phyloP scores from a whole-genome alignment of 2,888 invertebrate species.

The Acleris holmiana region DNA sequence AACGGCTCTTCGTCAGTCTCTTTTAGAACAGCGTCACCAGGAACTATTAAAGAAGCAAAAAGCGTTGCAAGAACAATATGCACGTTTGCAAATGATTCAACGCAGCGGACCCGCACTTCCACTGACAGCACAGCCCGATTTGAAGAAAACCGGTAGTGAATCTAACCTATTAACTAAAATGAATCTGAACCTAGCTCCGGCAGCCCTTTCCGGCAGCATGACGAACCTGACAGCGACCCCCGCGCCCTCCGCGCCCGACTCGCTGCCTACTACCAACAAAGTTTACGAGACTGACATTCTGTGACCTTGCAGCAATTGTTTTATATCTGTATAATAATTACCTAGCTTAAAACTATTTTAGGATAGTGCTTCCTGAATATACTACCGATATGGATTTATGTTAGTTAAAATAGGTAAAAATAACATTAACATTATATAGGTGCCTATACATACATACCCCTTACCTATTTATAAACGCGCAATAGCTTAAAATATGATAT shows the following conservation, averaged over 20 bases:
- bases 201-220: constrained; percentile 71
- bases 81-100: constrained; percentile 94
- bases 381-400: constrained; percentile 7
- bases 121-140: constrained; percentile 85
- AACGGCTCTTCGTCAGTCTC: constrained; percentile 85
- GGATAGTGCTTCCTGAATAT: constrained; percentile 31
- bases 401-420: constrained; percentile 13
- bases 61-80: constrained; percentile 95
- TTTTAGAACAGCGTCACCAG: constrained; percentile 94
- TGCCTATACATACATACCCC: background rate
- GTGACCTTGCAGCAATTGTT: constrained; percentile 81
- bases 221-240: constrained; percentile 62
- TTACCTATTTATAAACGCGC: too few species aligned
- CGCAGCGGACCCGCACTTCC: constrained; percentile 88
- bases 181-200: constrained; percentile 87
- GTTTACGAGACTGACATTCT: constrained; percentile 97
- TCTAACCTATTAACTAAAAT: constrained; percentile 93
- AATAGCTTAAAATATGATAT: too few species aligned
- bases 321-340: constrained; percentile 32
- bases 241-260: constrained; percentile 43
- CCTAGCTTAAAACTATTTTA: constrained; percentile 21
- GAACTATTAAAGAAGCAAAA: constrained; percentile 94
- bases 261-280: constrained; percentile 88
- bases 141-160: constrained; percentile 95
- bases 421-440: constrained; percentile 8